phyloP scores from a whole-genome alignment of 2,113 vertebrate genomes.

The Hassar affinis region DNA sequence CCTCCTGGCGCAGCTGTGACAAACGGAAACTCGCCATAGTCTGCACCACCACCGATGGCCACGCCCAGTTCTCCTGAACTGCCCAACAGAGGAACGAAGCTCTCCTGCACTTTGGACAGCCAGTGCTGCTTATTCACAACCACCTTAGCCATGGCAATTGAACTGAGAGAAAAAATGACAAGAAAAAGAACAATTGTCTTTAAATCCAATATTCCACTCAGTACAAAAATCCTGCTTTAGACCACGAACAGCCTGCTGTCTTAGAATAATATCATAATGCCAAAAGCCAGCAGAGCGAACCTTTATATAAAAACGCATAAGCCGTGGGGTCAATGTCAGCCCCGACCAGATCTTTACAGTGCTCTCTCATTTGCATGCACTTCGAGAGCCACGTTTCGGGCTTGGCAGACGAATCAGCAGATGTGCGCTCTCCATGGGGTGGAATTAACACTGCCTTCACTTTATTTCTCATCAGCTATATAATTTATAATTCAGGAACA shows the following conservation, averaged over 20 bases:
- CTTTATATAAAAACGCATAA: conserved; percentile 10
- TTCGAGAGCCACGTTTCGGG: conserved; percentile 20
- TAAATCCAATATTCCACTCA: conserved; percentile 13
- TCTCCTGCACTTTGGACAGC: conserved; percentile 79
- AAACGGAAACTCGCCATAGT: conserved; percentile 78
- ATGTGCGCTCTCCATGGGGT: conserved; percentile 45
- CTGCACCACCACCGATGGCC: conserved; percentile 74
- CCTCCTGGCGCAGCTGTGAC: conserved; percentile 73
- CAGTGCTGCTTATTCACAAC: conserved; percentile 78
- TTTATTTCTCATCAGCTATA: conserved; percentile 25
- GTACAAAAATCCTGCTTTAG: neutral
- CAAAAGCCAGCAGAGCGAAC: neutral
- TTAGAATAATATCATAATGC: neutral
- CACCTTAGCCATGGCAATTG: conserved; percentile 73
- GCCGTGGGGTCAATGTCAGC: conserved; percentile 33
- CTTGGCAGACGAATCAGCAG: conserved; percentile 47
- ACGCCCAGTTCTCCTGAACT: conserved; percentile 73
- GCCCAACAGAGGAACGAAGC: conserved; percentile 71
- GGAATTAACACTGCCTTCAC: conserved; percentile 41
- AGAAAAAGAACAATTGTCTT: neutral
- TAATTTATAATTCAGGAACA: conserved; percentile 2
- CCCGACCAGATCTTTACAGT: conserved; percentile 23
- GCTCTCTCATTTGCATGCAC: conserved; percentile 35
- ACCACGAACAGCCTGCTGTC: neutral
- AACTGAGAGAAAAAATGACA: conserved; percentile 55